A percentile compares a stretch with the other conserved stretches of the same genome.
phyloP scores from a whole-genome alignment of 2,888 invertebrate species.

The Eulithis prunata region DNA sequence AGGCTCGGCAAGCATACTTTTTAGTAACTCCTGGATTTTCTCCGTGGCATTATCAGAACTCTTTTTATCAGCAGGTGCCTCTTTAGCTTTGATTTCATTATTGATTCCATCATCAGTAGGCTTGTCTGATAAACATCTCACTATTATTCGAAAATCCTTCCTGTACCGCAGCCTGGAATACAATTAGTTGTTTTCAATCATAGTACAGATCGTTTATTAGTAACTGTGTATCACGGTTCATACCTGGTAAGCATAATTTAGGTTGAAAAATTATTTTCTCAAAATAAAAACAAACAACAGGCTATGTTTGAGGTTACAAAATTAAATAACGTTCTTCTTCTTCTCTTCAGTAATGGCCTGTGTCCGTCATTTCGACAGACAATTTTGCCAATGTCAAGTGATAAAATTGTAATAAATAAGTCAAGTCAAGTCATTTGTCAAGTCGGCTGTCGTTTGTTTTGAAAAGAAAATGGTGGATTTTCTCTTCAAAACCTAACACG shows the following conservation, averaged over 20 bases:
- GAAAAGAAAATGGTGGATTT: too few species aligned
- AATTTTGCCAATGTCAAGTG: too few species aligned
- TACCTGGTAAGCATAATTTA: conserved; percentile 37
- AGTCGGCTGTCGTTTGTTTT: too few species aligned
- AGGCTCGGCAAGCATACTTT: conserved; percentile 72
- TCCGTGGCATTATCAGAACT: conserved; percentile 59
- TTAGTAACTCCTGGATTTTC: conserved; percentile 74
- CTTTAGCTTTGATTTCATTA: conserved; percentile 49
- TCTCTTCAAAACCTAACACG: too few species aligned
- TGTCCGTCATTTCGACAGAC: too few species aligned
- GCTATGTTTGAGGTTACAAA: neutral
- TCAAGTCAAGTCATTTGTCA: too few species aligned
- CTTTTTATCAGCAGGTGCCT: conserved; percentile 47
- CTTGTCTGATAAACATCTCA: conserved; percentile 62
- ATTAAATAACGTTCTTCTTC: too few species aligned
- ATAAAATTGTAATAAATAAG: too few species aligned
- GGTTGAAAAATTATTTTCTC: neutral
- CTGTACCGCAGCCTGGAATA: conserved; percentile 54
- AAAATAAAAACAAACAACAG: conserved; percentile 17
- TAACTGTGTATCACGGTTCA: neutral
- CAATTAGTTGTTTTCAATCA: neutral
- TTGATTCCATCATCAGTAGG: conserved; percentile 63
- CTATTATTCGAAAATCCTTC: conserved; percentile 55
- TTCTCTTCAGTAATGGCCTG: too few species aligned
- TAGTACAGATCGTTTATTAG: neutral